A percentile compares a stretch with the other conserved stretches of the same genome.
Evolutionary conservation across 2,113 vertebrate genomes (phyloP).

Genomic region (Lipotes vexillifer): DNA sequence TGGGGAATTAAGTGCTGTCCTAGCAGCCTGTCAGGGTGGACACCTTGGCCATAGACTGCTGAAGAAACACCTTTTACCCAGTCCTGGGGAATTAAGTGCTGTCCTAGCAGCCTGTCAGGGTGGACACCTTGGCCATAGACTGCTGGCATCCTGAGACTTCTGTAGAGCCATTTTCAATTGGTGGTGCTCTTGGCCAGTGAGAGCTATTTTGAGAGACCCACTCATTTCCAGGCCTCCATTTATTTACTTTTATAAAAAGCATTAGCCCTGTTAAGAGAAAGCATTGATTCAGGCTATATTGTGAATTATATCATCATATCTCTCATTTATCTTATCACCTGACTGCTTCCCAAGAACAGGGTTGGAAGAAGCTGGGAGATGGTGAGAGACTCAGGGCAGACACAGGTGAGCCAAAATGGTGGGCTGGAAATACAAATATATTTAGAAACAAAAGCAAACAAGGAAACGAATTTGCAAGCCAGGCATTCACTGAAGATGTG

Average conservation of each 20-base stretch:
- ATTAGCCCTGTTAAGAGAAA: neutral
- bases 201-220: neutral
- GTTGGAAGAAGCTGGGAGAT: neutral
- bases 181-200: neutral
- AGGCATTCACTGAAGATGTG: neutral
- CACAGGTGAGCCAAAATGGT: neutral
- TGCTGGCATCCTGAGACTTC: neutral
- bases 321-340: neutral
- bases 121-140: neutral
- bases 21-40: accelerated
- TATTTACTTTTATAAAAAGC: neutral
- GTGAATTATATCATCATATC: neutral
- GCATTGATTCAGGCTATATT: neutral
- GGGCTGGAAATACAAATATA: neutral
- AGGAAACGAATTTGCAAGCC: neutral
- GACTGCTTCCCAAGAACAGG: neutral
- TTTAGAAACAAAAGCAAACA: neutral
- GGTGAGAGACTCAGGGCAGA: neutral
- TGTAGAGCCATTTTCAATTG: neutral
- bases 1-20: neutral
- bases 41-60: neutral
- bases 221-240: neutral
- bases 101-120: accelerated
- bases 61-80: neutral
- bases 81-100: neutral